A percentile compares a stretch with the other conserved stretches of the same genome.
phyloP scores from a whole-genome alignment of 2,888 invertebrate species.

The Dastarcus helophoroides region DNA sequence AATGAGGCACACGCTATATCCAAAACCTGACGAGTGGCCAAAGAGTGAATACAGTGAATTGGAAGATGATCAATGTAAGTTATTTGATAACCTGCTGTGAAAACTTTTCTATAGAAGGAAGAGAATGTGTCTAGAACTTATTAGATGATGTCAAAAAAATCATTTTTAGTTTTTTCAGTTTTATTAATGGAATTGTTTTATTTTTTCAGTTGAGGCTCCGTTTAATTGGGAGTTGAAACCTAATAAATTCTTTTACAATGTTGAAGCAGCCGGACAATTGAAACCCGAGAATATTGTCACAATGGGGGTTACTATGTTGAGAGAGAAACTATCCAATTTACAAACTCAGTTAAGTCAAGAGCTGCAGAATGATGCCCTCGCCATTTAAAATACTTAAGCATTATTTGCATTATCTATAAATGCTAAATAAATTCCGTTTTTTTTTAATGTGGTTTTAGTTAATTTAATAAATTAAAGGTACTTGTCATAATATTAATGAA shows the following conservation, averaged over 20 bases:
- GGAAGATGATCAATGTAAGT: constrained; percentile 76
- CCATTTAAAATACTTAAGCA: too few relatives aligned
- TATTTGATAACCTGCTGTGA: neutral
- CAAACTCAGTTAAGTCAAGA: constrained; percentile 87
- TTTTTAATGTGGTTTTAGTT: too few relatives aligned
- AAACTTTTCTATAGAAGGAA: too few relatives aligned
- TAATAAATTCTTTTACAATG: constrained; percentile 93
- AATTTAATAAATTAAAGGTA: too few relatives aligned
- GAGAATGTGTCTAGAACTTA: too few relatives aligned
- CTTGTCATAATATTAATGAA: too few relatives aligned
- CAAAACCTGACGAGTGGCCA: constrained; percentile 98
- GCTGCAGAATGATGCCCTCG: constrained; percentile 71
- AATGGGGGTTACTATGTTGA: constrained; percentile 86
- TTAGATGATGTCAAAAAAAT: too few relatives aligned
- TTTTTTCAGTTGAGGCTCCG: constrained; percentile 64
- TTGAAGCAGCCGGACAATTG: constrained; percentile 89
- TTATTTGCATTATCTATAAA: too few relatives aligned
- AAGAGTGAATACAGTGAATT: constrained; percentile 94
- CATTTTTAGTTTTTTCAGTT: too few relatives aligned
- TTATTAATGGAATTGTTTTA: constrained; percentile 1
- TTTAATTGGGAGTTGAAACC: constrained; percentile 93
- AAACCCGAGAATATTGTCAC: constrained; percentile 95
- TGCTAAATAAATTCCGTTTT: too few relatives aligned
- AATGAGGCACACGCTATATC: constrained; percentile 88
- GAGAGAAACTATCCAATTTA: constrained; percentile 90